These are phyloP conservation scores for Heteromyza rotundicornis DNA, from an alignment of 2,888 invertebrate species.

Conservation along the genomic window DNA sequence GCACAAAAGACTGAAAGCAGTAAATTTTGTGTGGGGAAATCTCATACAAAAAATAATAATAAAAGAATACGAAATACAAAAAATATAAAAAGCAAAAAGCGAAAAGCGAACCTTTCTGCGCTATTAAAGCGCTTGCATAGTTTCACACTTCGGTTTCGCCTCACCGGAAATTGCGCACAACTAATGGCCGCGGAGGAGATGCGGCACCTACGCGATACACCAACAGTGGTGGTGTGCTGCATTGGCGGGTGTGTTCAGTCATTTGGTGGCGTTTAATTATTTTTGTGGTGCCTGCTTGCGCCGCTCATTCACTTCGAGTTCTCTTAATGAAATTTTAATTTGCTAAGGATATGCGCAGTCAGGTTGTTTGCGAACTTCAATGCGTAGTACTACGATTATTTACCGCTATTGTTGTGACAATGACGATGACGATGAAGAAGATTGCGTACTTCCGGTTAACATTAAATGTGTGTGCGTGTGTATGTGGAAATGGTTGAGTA, in stretches of 20 bases:
- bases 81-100: neutral
- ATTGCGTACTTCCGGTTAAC: neutral
- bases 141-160: neutral
- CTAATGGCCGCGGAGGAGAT: no score
- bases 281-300: neutral
- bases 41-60: neutral
- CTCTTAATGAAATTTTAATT: constrained; percentile 55
- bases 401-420: constrained; percentile 6
- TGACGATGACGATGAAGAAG: neutral
- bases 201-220: neutral
- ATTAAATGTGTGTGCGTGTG: neutral
- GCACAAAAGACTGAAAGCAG: neutral
- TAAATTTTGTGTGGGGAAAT: neutral
- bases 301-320: no score
- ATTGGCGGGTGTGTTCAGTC: constrained; percentile 15
- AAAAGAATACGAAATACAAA: neutral
- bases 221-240: neutral
- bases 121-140: neutral
- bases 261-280: constrained; percentile 15
- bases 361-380: constrained; percentile 44
- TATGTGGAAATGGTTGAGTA: neutral
- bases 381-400: constrained; percentile 17
- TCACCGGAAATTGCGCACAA: neutral
- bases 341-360: constrained; percentile 54
- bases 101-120: neutral